A percentile compares a stretch with the other conserved stretches of the same genome.
These are phyloP conservation scores for Mactromeris polynyma DNA, from an alignment of 2,888 invertebrate genomes.

Conservation along the genomic window DNA sequence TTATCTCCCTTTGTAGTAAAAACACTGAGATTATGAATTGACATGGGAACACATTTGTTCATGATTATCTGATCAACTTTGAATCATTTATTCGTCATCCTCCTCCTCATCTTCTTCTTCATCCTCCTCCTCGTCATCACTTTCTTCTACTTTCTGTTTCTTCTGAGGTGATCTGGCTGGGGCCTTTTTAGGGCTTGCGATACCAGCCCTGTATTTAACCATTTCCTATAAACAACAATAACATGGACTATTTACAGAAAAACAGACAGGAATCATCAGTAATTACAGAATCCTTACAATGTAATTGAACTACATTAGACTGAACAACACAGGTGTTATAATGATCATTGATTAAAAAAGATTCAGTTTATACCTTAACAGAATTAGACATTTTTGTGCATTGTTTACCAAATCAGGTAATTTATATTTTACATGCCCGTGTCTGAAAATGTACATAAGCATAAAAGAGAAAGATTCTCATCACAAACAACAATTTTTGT, in stretches of 20 bases:
- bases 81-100: slow-evolving; percentile 63
- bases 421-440: no score
- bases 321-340: no score
- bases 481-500: no score
- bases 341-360: no score
- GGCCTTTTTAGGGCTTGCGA: slow-evolving; percentile 40
- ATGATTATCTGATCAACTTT: slow-evolving; percentile 32
- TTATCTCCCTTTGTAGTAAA: not conserved
- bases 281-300: no score
- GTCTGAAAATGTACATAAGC: no score
- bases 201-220: slow-evolving; percentile 73
- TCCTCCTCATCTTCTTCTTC: slow-evolving; percentile 78
- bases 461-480: no score
- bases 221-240: slow-evolving; percentile 73
- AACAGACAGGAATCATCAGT: no score
- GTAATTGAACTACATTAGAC: no score
- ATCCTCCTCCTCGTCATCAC: slow-evolving; percentile 77
- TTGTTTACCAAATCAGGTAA: no score
- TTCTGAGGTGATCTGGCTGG: slow-evolving; percentile 66
- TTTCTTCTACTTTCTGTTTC: slow-evolving; percentile 67
- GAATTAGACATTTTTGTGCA: no score
- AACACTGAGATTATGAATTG: slow-evolving; percentile 15
- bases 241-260: not conserved
- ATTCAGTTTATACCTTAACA: no score
- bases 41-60: slow-evolving; percentile 34